phyloP scores from a whole-genome alignment of 2,113 vertebrate species.

The Paedocypris sp. region DNA sequence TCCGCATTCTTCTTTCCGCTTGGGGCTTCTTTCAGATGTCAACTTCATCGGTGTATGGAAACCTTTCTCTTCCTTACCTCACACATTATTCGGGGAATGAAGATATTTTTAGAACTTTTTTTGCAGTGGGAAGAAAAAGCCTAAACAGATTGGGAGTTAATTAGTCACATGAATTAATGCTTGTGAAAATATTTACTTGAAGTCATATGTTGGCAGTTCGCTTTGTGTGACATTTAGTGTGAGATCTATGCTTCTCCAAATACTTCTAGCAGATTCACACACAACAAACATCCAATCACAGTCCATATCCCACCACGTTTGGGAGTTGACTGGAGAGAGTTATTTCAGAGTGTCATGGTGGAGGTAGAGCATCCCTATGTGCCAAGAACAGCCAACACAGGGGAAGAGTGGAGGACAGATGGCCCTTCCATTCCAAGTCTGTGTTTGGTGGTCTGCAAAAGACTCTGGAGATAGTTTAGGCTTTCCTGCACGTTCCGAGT shows the following conservation, averaged over 20 bases:
- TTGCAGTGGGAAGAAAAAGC: slow-evolving; percentile 18
- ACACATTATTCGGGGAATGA: slow-evolving; percentile 1
- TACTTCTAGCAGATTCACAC: slow-evolving; percentile 36
- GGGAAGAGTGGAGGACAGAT: slow-evolving; percentile 56
- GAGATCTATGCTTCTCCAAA: slow-evolving; percentile 32
- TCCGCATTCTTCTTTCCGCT: too few species aligned
- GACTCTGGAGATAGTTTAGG: slow-evolving; percentile 33
- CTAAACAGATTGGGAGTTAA: slow-evolving; percentile 41
- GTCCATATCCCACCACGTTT: slow-evolving; percentile 34
- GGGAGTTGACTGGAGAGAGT: slow-evolving; percentile 46
- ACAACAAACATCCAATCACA: slow-evolving; percentile 29
- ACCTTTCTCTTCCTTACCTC: too few species aligned
- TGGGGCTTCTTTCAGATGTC: too few species aligned
- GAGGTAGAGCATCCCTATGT: slow-evolving; percentile 37
- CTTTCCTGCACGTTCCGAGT: slow-evolving; percentile 39
- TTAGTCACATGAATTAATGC: slow-evolving; percentile 38
- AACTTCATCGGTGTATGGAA: too few species aligned
- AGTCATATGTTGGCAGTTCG: slow-evolving; percentile 41
- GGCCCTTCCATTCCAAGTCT: slow-evolving; percentile 50
- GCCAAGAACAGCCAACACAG: slow-evolving; percentile 49
- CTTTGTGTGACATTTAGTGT: slow-evolving; percentile 38
- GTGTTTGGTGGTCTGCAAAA: slow-evolving; percentile 39
- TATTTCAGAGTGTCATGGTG: slow-evolving; percentile 36
- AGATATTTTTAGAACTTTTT: slow-evolving; percentile 9
- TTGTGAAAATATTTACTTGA: slow-evolving; percentile 41